Evolutionary conservation across 2,888 invertebrate genomes (phyloP).

Genomic region (Merodon equestris): DNA sequence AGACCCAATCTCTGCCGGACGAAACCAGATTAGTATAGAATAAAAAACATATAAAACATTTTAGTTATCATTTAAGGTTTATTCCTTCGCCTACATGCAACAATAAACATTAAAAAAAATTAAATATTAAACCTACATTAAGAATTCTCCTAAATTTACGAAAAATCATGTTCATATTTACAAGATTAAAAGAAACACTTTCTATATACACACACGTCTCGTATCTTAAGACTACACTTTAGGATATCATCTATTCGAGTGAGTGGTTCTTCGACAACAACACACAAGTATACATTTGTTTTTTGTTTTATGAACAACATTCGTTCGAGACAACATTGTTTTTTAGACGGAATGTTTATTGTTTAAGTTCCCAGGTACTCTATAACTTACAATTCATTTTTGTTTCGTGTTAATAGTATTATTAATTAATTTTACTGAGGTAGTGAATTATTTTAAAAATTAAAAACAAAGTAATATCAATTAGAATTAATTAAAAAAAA

Average conservation of each 20-base stretch:
- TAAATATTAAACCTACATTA: slow-evolving; percentile 56
- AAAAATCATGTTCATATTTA: slow-evolving; percentile 20
- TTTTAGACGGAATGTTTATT: slow-evolving; percentile 52
- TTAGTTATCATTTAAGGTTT: slow-evolving; percentile 45
- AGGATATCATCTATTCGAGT: not conserved
- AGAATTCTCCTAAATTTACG: slow-evolving; percentile 43
- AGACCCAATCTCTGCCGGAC: no score
- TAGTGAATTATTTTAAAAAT: slow-evolving; percentile 28
- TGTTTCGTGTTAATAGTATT: slow-evolving; percentile 24
- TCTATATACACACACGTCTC: no score
- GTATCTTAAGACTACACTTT: slow-evolving; percentile 6
- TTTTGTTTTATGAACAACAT: slow-evolving; percentile 6
- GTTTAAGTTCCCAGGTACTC: slow-evolving; percentile 53
- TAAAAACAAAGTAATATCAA: slow-evolving; percentile 19
- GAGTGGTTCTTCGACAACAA: no score
- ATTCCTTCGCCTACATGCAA: slow-evolving; percentile 38
- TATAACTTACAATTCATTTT: no score
- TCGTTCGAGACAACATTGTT: slow-evolving; percentile 4
- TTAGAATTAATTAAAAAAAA: no score
- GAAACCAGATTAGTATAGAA: no score
- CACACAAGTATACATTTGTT: slow-evolving; percentile 2
- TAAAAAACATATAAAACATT: not conserved
- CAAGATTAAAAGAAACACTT: slow-evolving; percentile 27
- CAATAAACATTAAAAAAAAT: slow-evolving; percentile 49
- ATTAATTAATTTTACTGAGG: slow-evolving; percentile 49